phyloP scores from a whole-genome alignment of 1,140 invertebrate genomes.

The Neomicropteryx cornuta region DNA sequence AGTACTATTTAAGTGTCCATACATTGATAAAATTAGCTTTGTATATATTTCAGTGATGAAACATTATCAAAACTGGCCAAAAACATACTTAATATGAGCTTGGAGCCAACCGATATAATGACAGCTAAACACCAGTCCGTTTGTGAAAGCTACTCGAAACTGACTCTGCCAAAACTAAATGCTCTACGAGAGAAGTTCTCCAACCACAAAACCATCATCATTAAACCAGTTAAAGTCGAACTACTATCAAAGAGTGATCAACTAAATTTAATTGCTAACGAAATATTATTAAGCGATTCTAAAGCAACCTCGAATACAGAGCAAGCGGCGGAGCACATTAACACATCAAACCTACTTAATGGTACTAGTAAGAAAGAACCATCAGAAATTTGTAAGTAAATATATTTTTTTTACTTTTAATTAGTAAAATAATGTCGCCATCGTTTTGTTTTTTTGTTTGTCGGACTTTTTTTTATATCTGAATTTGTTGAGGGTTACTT shows the following conservation, averaged over 20 bases:
- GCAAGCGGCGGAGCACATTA: too few relatives aligned
- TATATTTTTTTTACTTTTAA: too few relatives aligned
- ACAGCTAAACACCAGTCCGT: constrained; percentile 15
- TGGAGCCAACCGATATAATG: constrained; percentile 24
- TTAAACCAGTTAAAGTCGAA: constrained; percentile 35
- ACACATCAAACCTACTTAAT: too few relatives aligned
- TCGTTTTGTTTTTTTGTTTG: too few relatives aligned
- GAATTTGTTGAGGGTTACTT: too few relatives aligned
- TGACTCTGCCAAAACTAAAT: constrained; percentile 30
- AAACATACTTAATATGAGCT: constrained; percentile 34
- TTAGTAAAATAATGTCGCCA: too few relatives aligned
- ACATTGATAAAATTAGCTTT: constrained; percentile 3
- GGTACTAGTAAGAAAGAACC: too few relatives aligned
- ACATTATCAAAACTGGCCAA: constrained; percentile 32
- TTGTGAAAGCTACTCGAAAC: constrained; percentile 10
- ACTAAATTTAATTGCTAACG: neutral
- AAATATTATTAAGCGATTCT: neutral
- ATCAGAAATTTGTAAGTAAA: too few relatives aligned
- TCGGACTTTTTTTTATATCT: too few relatives aligned
- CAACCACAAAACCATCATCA: constrained; percentile 32
- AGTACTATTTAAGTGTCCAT: too few relatives aligned
- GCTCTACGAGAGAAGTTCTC: constrained; percentile 30
- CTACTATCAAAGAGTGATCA: too few relatives aligned
- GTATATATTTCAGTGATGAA: constrained; percentile 23
- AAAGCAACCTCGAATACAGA: too few relatives aligned